Evolutionary conservation across 2,888 invertebrate species (phyloP).

Genomic region (Oxystoma pomonae): DNA sequence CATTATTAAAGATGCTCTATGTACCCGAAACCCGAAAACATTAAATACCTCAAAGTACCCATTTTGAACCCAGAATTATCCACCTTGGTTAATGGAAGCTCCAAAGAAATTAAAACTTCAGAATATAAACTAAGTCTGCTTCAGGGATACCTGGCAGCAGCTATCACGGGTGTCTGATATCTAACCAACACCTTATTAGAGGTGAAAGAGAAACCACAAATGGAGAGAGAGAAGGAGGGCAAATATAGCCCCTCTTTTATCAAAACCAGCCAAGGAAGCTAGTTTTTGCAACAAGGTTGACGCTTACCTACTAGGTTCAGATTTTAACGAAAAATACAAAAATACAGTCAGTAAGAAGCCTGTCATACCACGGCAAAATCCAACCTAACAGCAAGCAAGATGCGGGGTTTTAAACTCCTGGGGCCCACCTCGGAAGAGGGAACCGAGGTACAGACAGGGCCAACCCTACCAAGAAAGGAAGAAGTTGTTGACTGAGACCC

Average conservation of each 20-base stretch:
- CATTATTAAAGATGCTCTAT: no score
- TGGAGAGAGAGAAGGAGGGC: neutral
- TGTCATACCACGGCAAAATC: neutral
- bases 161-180: neutral
- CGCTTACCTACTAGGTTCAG: neutral
- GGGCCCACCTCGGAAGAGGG: constrained; percentile 1
- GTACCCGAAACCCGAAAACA: no score
- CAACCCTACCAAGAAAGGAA: neutral
- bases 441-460: neutral
- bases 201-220: neutral
- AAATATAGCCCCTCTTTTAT: neutral
- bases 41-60: no score
- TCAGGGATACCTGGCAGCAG: neutral
- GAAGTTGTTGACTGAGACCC: no score
- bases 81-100: neutral
- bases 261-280: neutral
- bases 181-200: neutral
- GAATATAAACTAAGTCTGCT: constrained; percentile 1
- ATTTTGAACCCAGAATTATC: neutral
- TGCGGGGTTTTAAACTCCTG: neutral
- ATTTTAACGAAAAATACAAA: neutral
- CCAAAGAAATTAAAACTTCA: neutral
- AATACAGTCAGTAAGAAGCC: neutral
- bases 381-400: neutral
- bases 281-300: constrained; percentile 1